Evolutionary conservation across 2,113 vertebrate species (phyloP).

Genomic region (Melospiza georgiana): DNA sequence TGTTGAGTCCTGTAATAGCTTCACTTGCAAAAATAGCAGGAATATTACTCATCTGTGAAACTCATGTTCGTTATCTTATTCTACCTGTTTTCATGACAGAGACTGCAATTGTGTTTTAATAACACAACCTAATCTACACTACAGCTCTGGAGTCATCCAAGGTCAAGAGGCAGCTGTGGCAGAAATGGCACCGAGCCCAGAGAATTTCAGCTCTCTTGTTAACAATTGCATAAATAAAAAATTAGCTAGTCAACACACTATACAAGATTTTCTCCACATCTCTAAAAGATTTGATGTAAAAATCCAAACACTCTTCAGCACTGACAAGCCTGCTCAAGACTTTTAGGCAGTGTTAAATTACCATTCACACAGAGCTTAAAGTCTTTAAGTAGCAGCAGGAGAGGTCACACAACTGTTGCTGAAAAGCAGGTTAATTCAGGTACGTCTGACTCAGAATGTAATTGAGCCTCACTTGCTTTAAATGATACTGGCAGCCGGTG

Average conservation of each 20-base stretch:
- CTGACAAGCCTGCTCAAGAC: neutral
- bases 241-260: neutral
- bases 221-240: neutral
- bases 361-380: neutral
- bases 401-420: constrained; percentile 45
- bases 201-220: neutral
- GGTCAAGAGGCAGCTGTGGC: neutral
- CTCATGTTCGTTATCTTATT: neutral
- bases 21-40: neutral
- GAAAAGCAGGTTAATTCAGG: constrained; percentile 62
- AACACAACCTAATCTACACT: neutral
- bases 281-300: neutral
- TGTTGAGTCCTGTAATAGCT: neutral
- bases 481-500: neutral
- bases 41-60: neutral
- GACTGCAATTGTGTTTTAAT: neutral
- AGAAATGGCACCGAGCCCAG: neutral
- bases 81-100: neutral
- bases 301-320: neutral
- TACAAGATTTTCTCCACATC: neutral
- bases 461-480: constrained; percentile 35
- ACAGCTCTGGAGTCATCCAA: neutral
- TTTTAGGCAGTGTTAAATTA: neutral
- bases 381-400: neutral
- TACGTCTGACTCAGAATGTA: constrained; percentile 46